Percentiles rank a stretch among this genome's conserved stretches.
These are phyloP conservation scores for Etia nguti DNA, from an alignment of 2,113 vertebrate species.

Conservation along the genomic window DNA sequence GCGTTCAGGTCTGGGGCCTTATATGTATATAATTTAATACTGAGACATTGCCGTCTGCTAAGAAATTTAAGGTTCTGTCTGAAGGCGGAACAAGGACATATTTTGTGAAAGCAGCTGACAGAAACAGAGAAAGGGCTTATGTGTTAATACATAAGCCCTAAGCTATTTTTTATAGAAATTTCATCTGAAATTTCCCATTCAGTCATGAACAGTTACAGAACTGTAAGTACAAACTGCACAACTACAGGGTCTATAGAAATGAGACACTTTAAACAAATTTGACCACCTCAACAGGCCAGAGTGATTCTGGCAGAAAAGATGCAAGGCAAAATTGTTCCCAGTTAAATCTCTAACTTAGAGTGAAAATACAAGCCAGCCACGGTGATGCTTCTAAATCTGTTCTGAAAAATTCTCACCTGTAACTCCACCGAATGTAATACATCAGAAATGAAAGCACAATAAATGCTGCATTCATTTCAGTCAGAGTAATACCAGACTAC, in stretches of 20 bases:
- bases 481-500: neutral
- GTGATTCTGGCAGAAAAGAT: neutral
- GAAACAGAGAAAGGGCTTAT: neutral
- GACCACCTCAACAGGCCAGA: neutral
- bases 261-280: neutral
- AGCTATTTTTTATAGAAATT: neutral
- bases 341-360: neutral
- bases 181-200: neutral
- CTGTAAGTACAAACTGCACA: neutral
- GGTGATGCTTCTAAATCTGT: neutral
- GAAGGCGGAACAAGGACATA: neutral
- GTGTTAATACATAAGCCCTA: neutral
- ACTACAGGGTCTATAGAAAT: neutral
- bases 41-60: no score
- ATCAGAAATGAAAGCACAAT: neutral
- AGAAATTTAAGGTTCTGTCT: neutral
- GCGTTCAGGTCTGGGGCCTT: no score
- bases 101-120: neutral
- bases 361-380: neutral
- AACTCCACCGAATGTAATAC: neutral
- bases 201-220: neutral
- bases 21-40: no score
- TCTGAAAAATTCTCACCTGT: neutral
- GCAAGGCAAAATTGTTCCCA: neutral
- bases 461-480: neutral